Base-by-base conservation (phyloP, 2,797 vertebrate genomes). In the Acrossocheilus fasciatus region DNA sequence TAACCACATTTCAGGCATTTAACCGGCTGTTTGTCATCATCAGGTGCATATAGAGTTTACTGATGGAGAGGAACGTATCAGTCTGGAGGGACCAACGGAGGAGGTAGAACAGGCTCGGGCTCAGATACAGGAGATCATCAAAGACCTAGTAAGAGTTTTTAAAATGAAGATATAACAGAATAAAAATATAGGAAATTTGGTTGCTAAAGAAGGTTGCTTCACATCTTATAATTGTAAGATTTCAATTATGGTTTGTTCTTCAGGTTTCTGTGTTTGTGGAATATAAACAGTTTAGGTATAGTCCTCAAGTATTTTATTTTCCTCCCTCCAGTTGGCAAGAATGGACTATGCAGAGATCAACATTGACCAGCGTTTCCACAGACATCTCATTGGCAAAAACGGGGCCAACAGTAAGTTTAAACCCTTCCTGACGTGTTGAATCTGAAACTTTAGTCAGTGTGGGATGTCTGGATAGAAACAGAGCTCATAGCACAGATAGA, bases 41-140 rank as follows among this genome's bases (percentile, higher is more conserved):
- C 64, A 97, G 96, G 95, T 97, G 91, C 95, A 95, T 90, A 96
- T 96, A 72, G 95, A 97, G 91, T 97, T 97, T 84, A 96, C 96
- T 0, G 96, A 96, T 1, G 95, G 95, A 0, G 95, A 96, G 87
- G 96, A 96, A 87, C 94, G 94, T 87, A 97, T 97, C 92, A 94
- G 92, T 57, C 90, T 96, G 87, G 96, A 96, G 90, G 95, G 96
- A 20, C 95, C 95, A 0, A 96, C 94, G 0, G 94, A 96, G 90
- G 96, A 96, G 90, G 95, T 96, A 88, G 95, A 96, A 86, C 93
- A 94, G 88, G 96, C 96, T 85, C 96, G 96, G 92, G 82, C 91
- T 14, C 95, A 97, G 90, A 95, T 97, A 81, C 95, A 96, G 72
- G 94, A 95, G 80, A 96, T 96, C 89, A 94, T 96, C 89, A 95